Conservation (phyloP, 1,140 invertebrate genomes). For the Orchesella cincta region DNA sequence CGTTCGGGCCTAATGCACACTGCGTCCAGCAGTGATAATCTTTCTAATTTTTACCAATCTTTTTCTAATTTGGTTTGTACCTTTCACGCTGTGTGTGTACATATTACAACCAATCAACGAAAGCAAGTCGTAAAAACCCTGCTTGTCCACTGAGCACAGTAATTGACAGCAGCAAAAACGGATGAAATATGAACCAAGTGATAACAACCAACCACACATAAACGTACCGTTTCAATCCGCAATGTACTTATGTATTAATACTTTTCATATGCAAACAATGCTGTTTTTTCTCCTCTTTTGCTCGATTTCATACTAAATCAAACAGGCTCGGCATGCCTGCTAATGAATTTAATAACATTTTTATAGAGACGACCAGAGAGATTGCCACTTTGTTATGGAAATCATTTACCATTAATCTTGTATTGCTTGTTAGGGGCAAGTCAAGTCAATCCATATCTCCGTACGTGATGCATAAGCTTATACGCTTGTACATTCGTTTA, state of each 20-base stretch:
- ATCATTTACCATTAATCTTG: conserved; percentile 11
- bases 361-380: conserved; percentile 21
- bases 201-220: no score
- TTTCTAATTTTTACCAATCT: background rate
- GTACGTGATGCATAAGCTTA: no score
- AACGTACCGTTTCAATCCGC: background rate
- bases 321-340: background rate
- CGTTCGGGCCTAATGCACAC: background rate
- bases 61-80: conserved; percentile 12
- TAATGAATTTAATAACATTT: conserved; percentile 28
- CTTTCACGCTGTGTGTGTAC: background rate
- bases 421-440: no score
- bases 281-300: background rate
- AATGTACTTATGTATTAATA: background rate
- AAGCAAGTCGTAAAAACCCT: background rate
- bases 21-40: conserved; percentile 17
- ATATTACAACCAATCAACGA: background rate
- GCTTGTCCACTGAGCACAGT: background rate
- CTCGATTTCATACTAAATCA: conserved; percentile 17
- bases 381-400: conserved; percentile 26
- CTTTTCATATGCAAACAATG: background rate
- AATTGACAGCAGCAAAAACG: conserved; percentile 12
- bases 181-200: conserved; percentile 8
- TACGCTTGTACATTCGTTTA: no score
- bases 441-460: no score